phyloP scores from a whole-genome alignment of 2,113 vertebrate genomes.

The Entomyzon cyanotis region DNA sequence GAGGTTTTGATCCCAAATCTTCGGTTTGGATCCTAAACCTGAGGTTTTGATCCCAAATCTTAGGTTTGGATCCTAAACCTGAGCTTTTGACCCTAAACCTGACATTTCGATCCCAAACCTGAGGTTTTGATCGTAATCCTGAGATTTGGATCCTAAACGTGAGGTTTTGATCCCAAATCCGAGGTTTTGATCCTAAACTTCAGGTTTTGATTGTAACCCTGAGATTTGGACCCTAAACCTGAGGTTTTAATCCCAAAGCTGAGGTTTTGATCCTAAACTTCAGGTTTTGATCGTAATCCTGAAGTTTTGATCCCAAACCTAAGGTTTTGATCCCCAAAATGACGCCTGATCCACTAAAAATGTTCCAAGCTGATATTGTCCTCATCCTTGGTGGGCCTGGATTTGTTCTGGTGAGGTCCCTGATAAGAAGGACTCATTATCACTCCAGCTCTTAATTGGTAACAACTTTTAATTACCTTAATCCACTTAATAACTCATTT shows the following conservation, averaged over 20 bases:
- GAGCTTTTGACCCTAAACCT: no score
- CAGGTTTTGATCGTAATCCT: background rate
- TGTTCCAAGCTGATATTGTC: rapidly evolving
- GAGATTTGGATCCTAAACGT: no score
- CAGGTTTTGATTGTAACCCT: background rate
- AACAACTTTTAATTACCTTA: slow-evolving; percentile 12
- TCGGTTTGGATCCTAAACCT: background rate
- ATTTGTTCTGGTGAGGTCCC: rapidly evolving
- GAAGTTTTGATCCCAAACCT: no score
- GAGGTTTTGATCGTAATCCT: background rate
- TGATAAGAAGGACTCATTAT: background rate
- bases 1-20: background rate
- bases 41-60: background rate
- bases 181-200: background rate
- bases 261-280: background rate
- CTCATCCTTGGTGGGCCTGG: rapidly evolving
- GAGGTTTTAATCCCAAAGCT: no score
- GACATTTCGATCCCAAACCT: no score
- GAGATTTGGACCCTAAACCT: no score
- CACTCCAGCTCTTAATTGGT: background rate
- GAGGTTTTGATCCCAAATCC: no score
- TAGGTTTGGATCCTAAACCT: no score
- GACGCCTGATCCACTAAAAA: background rate
- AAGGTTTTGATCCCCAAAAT: background rate
- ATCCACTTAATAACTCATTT: slow-evolving; percentile 1